A percentile compares a stretch with the other conserved stretches of the same genome.
Conservation (phyloP, 2,888 invertebrate species). For the Rotaria macrura region DNA sequence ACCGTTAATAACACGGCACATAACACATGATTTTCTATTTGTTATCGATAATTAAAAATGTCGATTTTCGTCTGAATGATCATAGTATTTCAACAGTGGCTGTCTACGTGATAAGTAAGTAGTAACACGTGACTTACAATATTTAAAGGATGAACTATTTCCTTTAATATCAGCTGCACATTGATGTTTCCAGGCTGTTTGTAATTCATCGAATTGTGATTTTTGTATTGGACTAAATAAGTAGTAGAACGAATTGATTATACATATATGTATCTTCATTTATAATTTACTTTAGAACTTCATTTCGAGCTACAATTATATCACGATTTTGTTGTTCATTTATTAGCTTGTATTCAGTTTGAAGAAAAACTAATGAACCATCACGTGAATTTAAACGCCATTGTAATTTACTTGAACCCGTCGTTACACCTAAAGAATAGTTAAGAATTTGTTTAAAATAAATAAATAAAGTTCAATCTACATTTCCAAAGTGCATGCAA, state of each 20-base stretch:
- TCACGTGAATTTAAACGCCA: not conserved
- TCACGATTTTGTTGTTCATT: not conserved
- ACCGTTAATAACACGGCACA: no score
- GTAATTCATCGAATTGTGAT: not conserved
- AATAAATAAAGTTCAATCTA: not conserved
- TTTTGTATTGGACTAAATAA: not conserved
- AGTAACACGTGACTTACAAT: no score
- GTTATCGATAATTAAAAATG: no score
- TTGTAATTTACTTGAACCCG: not conserved
- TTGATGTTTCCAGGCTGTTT: not conserved
- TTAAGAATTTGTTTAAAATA: no score
- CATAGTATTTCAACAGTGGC: no score
- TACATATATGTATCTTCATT: not conserved
- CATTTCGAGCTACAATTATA: conserved; percentile 11
- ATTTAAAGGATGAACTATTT: not conserved
- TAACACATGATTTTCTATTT: no score
- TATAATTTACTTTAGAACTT: not conserved
- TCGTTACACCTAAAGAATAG: not conserved
- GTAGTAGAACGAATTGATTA: no score
- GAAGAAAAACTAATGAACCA: not conserved
- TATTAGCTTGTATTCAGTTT: not conserved
- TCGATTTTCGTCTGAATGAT: no score
- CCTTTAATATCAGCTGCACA: conserved; percentile 12
- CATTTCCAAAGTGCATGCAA: conserved; percentile 21
- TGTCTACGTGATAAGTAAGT: no score